Evolutionary conservation across 1,140 invertebrate genomes (phyloP).

Genomic region (Ostrea edulis): DNA sequence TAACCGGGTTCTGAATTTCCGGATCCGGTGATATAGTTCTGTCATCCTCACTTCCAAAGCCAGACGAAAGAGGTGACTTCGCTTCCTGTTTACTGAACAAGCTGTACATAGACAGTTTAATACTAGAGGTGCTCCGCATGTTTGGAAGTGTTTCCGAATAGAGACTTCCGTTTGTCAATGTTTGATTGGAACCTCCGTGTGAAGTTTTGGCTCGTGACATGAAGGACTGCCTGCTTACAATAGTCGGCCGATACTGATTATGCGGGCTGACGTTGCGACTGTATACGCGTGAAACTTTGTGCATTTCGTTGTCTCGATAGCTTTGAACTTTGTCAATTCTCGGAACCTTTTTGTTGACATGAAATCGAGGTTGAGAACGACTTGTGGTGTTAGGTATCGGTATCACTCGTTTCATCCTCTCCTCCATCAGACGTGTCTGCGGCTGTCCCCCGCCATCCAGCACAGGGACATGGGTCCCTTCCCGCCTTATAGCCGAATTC

Average conservation of each 20-base stretch:
- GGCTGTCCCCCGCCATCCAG: neutral
- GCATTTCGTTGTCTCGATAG: neutral
- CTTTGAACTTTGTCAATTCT: constrained; percentile 4
- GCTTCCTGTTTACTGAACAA: constrained; percentile 6
- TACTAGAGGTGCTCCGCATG: neutral
- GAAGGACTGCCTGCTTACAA: neutral
- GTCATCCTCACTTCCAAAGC: neutral
- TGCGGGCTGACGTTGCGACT: neutral
- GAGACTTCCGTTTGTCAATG: neutral
- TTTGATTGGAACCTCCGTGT: neutral
- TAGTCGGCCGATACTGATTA: neutral
- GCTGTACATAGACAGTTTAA: constrained; percentile 10
- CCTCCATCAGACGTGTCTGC: neutral
- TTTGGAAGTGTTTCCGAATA: neutral
- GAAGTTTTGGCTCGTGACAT: neutral
- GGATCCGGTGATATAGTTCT: neutral
- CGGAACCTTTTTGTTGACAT: neutral
- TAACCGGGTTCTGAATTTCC: neutral
- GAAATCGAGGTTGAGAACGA: neutral
- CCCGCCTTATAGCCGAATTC: neutral
- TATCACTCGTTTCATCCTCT: neutral
- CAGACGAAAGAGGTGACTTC: neutral
- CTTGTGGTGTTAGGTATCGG: neutral
- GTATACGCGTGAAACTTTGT: neutral
- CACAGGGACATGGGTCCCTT: neutral